Percentiles rank a stretch among this genome's conserved stretches.
These are phyloP conservation scores for Apis laboriosa DNA, from an alignment of 1,140 invertebrate genomes.

Conservation along the genomic window DNA sequence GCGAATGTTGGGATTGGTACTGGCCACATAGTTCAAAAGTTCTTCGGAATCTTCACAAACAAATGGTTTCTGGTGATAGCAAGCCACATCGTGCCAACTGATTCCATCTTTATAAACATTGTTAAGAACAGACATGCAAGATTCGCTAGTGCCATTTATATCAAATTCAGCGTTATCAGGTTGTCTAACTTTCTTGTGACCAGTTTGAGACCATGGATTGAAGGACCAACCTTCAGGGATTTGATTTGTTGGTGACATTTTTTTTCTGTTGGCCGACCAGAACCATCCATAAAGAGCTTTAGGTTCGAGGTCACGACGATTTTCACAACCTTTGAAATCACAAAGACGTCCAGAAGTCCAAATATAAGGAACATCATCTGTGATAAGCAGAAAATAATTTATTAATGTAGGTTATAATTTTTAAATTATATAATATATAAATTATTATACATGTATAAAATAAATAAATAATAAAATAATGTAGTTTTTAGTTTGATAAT, in stretches of 20 bases:
- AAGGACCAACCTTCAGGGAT: slow-evolving; percentile 86
- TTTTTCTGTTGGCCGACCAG: slow-evolving; percentile 94
- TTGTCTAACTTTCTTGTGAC: slow-evolving; percentile 92
- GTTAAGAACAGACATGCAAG: slow-evolving; percentile 92
- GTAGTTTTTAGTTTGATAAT: too few species aligned
- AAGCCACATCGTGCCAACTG: slow-evolving; percentile 95
- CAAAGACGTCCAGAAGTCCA: slow-evolving; percentile 95
- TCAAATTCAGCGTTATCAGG: slow-evolving; percentile 96
- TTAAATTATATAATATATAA: too few species aligned
- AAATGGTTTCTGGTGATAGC: slow-evolving; percentile 95
- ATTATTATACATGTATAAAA: neutral
- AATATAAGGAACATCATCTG: slow-evolving; percentile 94
- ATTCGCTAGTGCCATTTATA: slow-evolving; percentile 93
- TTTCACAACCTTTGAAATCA: slow-evolving; percentile 95
- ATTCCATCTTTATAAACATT: slow-evolving; percentile 96
- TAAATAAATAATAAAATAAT: too few species aligned
- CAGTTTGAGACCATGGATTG: slow-evolving; percentile 93
- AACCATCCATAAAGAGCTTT: slow-evolving; percentile 94
- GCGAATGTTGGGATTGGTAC: slow-evolving; percentile 89
- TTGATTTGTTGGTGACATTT: slow-evolving; percentile 91
- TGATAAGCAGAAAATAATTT: slow-evolving; percentile 51
- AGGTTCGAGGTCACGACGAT: slow-evolving; percentile 91
- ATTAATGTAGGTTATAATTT: neutral
- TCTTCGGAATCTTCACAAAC: slow-evolving; percentile 94
- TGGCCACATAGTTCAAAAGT: slow-evolving; percentile 90